Evolutionary conservation across 1,140 invertebrate species (phyloP).

Genomic region (Drosophila obscura): DNA sequence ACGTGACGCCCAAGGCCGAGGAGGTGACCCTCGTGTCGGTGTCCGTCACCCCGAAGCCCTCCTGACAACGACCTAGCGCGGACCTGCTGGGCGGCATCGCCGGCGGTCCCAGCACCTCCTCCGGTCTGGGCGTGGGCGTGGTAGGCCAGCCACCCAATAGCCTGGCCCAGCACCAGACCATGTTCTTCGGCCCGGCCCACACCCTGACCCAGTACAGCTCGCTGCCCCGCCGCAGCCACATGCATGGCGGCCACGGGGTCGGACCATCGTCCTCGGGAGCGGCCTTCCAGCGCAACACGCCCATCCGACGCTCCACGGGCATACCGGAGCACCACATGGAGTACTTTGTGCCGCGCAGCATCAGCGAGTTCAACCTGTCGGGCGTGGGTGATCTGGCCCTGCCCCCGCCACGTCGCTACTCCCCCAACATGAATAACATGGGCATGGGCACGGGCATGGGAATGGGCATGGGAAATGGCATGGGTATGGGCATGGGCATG

Average conservation of each 20-base stretch:
- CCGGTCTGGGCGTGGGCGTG: constrained; percentile 14
- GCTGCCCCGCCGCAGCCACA: constrained; percentile 73
- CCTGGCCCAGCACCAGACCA: constrained; percentile 78
- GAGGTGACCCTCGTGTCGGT: constrained; percentile 80
- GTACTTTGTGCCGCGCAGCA: constrained; percentile 92
- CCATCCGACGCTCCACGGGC: constrained; percentile 87
- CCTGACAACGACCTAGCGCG: constrained; percentile 83
- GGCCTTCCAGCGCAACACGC: constrained; percentile 87
- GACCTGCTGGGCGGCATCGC: constrained; percentile 28
- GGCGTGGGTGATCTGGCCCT: constrained; percentile 86
- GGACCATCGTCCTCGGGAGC: constrained; percentile 25
- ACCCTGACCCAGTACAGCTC: constrained; percentile 77
- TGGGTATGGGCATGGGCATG: constrained; percentile 49
- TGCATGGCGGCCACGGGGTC: constrained; percentile 30
- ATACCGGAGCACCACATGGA: constrained; percentile 88
- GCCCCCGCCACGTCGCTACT: constrained; percentile 83
- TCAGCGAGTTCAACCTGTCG: constrained; percentile 91
- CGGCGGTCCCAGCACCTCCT: constrained; percentile 12
- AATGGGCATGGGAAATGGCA: constrained; percentile 37
- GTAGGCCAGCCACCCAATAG: constrained; percentile 36
- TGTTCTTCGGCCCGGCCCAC: constrained; percentile 81
- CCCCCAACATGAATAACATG: constrained; percentile 65
- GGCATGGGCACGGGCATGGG: constrained; percentile 45
- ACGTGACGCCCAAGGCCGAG: constrained; percentile 76
- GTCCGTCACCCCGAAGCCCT: constrained; percentile 80